Evolutionary conservation across 1,140 invertebrate genomes (phyloP), one percentile per base, ranked within the genome.

Genomic region (Meloidogyne exigua): DNA sequence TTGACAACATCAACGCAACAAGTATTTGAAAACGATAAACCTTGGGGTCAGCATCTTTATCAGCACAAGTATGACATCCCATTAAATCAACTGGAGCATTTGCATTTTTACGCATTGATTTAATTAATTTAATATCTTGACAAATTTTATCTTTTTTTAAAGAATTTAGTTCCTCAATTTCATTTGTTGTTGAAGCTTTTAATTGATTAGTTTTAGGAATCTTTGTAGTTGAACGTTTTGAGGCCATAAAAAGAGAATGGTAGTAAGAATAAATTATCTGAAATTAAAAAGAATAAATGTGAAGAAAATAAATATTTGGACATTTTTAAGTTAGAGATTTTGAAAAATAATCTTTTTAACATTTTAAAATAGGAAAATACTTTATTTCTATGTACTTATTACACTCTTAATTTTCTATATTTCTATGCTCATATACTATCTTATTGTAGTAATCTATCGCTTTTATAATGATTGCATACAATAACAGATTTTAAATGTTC

Each of bases 31-130:
- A 81, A 63, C 82, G 82, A 57, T 36, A 81, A 13, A 57, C 68
- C n/a, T 82, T 64, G 18, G 69, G 80, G 15, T 81, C 80, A 71
- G 80, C 80, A 7, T 65, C 26, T 21, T 9, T 11, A 62, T 81
- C 80, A 28, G 81, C 81, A 32, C 84, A 63, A 68, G 64, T 80
- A 63, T 83, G 81, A 65, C 80, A 81, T 26, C 80, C 80, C 25
- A 79, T 63, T 21, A 73, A 68, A 63, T 82, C 80, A 26, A 82
- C 79, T n/a, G 76, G 76, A 13, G 76, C 76, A 49, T 67, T 32
- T 18, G 66, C 25, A n/a, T 44, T 68, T 36, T 76, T 28, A n/a
- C 76, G 76, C 64, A 78, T 78, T 78, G 78, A 36, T 66, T 75
- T 49, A 15, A 77, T 64, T 11, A 76, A 13, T 42, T 63, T 25